Conservation (phyloP, 2,797 vertebrate species). For the Pteropus rufus region DNA sequence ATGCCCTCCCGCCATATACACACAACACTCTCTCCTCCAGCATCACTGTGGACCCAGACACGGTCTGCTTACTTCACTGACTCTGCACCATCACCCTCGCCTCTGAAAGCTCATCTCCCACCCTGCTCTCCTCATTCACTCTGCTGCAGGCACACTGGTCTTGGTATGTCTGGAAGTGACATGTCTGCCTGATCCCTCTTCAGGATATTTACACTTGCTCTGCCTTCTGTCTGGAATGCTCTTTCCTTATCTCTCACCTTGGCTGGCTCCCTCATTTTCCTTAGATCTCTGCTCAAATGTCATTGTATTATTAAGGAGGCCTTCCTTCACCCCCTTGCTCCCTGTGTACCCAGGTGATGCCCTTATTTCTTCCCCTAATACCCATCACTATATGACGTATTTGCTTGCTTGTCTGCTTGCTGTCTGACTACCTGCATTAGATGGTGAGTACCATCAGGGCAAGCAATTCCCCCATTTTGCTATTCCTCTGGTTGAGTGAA, state of each 20-base stretch:
- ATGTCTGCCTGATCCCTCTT: not conserved
- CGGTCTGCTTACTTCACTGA: fast-evolving
- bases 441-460: not conserved
- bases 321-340: not conserved
- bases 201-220: not conserved
- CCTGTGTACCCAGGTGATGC: not conserved
- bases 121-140: not conserved
- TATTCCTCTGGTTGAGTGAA: not conserved
- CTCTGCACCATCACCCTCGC: not conserved
- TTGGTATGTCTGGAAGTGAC: not conserved
- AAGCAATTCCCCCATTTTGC: not conserved
- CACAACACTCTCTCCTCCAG: not conserved
- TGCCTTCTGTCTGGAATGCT: not conserved
- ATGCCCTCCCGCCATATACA: fast-evolving
- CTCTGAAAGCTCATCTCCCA: not conserved
- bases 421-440: not conserved
- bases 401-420: not conserved
- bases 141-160: not conserved
- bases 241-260: not conserved
- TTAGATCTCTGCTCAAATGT: not conserved
- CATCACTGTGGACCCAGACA: not conserved
- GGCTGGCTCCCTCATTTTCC: not conserved
- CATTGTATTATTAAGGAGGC: not conserved
- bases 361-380: not conserved
- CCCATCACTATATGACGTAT: not conserved